Evolutionary conservation across 2,797 vertebrate species (phyloP).

Genomic region (Molossus alvarezi): DNA sequence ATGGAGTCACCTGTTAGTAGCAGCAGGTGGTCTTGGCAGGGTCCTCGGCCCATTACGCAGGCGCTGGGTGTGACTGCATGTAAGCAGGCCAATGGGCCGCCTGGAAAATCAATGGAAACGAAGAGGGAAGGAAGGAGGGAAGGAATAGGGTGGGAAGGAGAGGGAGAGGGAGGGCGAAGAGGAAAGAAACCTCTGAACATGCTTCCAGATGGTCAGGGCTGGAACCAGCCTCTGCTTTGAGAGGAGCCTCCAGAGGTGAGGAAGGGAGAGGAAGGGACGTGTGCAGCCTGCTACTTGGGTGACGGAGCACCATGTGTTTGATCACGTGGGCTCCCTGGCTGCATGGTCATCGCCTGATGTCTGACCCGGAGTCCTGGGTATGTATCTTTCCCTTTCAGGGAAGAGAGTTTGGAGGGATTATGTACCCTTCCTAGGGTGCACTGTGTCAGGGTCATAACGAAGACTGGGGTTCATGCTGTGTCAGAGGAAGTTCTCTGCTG

Average conservation of each 20-base stretch:
- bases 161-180: background rate
- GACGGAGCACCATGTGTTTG: background rate
- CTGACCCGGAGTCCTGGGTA: background rate
- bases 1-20: fast-evolving
- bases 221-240: background rate
- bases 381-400: too few relatives aligned
- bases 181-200: background rate
- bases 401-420: background rate
- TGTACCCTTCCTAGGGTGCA: background rate
- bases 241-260: background rate
- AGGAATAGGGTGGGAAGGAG: background rate
- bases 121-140: background rate
- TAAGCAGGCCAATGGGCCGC: background rate
- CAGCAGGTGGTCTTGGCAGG: fast-evolving
- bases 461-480: background rate
- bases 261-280: background rate
- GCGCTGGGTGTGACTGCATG: background rate
- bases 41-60: background rate
- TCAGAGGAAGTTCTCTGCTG: background rate
- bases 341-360: background rate
- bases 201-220: background rate
- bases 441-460: background rate
- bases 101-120: background rate
- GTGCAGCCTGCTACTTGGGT: background rate
- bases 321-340: background rate